phyloP scores from a whole-genome alignment of 2,797 vertebrate species.

The Rhabdophis nuchalis region DNA sequence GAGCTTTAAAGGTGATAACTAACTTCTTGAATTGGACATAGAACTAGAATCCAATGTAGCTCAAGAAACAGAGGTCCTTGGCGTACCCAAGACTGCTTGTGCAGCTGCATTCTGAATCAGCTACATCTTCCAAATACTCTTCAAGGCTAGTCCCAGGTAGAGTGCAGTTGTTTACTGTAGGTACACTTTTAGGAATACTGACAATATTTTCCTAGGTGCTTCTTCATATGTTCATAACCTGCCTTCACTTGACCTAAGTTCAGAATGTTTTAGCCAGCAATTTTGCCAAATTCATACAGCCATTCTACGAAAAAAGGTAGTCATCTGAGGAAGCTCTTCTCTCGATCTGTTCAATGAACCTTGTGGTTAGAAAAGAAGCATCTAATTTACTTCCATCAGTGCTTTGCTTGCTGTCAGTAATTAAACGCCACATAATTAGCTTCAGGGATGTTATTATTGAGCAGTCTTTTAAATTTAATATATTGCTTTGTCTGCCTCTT shows the following conservation, averaged over 20 bases:
- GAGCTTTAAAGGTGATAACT: neutral
- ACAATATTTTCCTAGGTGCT: neutral
- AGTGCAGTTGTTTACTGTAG: neutral
- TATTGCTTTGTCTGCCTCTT: neutral
- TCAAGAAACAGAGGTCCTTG: neutral
- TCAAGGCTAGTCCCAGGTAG: neutral
- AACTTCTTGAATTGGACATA: neutral
- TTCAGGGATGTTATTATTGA: neutral
- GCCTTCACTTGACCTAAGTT: neutral
- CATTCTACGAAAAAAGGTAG: neutral
- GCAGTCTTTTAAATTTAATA: neutral
- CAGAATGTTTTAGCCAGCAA: neutral
- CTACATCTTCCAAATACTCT: neutral
- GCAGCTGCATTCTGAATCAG: neutral
- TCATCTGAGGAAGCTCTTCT: neutral
- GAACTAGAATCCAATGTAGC: neutral
- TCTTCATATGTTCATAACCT: rapidly evolving
- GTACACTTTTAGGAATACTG: neutral
- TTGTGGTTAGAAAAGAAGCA: neutral
- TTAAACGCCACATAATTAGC: neutral
- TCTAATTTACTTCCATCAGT: neutral
- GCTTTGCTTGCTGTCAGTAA: neutral
- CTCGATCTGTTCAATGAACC: neutral
- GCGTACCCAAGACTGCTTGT: neutral
- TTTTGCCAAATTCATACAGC: neutral